Evolutionary conservation across 2,113 vertebrate species (phyloP), one percentile per base, ranked within the genome.

Genomic region (Toxostoma redivivum): DNA sequence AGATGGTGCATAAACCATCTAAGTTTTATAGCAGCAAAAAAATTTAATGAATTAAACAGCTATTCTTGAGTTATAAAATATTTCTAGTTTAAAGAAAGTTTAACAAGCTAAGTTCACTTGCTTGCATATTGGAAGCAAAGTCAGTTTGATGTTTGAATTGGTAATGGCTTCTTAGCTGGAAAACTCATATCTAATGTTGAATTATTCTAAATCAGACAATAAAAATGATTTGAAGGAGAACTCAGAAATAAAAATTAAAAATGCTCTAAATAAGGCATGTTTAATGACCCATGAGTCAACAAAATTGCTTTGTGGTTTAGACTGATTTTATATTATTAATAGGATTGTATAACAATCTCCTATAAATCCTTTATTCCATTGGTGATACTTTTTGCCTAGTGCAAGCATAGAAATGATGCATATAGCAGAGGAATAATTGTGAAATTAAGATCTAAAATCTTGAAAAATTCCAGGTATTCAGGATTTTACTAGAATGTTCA

Each of bases 261-360:
- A 84, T 47, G 40, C 50, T 95, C 96, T 94, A 88, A 90, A 92
- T 94, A 95, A 86, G 78, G 54, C 79, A 90, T 92, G 65, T 61
- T 97, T 96, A 88, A 95, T 92, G 72, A 95, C 88, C 88, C 95
- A 67, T 66, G 96, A 97, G 95, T 97, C 94, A 96, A 96, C 78
- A 97, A 95, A 94, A 96, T 95, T 95, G 91, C 90, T 96, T 86
- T 94, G 81, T 95, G 86, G 50, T 97, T 96, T 91, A 76, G 90
- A 61, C 57, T 73, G 88, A 94, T 95, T 95, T 97, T 92, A 77
- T 96, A 79, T 91, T 96, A 94, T 91, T 97, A 97, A 91, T 90
- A 97, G 66, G 65, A 88, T 57, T 90, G 54, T 94, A 81, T 81
- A 90, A 88, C 67, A 86, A 53, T 89, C 77, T 94, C 81, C 77